phyloP scores from a whole-genome alignment of 2,113 vertebrate genomes.

The Kryptolebias marmoratus region DNA sequence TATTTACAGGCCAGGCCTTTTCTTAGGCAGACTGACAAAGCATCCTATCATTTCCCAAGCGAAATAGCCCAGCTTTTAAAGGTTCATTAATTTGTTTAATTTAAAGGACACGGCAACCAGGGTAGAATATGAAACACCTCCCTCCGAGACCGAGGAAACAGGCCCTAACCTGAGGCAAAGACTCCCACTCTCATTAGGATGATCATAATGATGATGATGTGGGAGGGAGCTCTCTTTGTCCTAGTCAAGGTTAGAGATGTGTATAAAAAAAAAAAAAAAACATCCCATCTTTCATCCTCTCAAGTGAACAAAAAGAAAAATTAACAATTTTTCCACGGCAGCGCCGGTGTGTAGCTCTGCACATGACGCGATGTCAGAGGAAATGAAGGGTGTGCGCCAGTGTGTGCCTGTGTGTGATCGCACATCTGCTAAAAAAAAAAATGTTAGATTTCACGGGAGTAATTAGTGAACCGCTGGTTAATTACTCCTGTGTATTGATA shows the following conservation, averaged over 20 bases:
- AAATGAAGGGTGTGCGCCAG: not conserved
- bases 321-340: conserved; percentile 18
- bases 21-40: conserved; percentile 26
- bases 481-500: conserved; percentile 75
- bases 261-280: conserved; percentile 45
- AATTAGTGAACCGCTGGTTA: conserved; percentile 73
- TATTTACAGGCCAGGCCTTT: conserved; percentile 37
- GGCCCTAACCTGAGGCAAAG: conserved; percentile 78
- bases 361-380: not conserved
- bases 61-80: conserved; percentile 68
- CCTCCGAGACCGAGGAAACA: conserved; percentile 58
- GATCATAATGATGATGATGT: conserved; percentile 71
- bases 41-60: conserved; percentile 46
- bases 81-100: conserved; percentile 81
- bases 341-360: not conserved
- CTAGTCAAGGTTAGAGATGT: conserved; percentile 78
- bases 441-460: conserved; percentile 70
- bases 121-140: conserved; percentile 64
- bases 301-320: conserved; percentile 34
- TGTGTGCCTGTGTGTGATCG: conserved; percentile 7
- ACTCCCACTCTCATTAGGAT: conserved; percentile 80
- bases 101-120: conserved; percentile 76
- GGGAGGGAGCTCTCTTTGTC: conserved; percentile 70
- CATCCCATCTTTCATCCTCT: conserved; percentile 37
- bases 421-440: conserved; percentile 61